Percentiles rank a stretch among this genome's conserved stretches.
Evolutionary conservation across 2,113 vertebrate genomes (phyloP).

Genomic region (Pyrgilauda ruficollis): DNA sequence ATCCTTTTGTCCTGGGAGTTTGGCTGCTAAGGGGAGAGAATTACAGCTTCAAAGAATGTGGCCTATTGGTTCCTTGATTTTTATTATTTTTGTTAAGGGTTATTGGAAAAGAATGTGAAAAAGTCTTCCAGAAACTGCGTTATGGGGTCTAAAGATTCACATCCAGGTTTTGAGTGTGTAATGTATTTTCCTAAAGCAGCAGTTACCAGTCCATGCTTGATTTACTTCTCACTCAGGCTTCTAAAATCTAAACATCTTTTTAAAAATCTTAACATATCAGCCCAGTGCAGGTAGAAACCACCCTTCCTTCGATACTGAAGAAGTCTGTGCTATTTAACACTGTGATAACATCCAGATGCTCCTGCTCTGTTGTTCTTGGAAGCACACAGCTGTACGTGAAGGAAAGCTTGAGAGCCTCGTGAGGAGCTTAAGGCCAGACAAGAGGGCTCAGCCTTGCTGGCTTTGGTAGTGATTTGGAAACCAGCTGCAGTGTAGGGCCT

Average conservation of each 20-base stretch:
- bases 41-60: neutral
- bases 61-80: neutral
- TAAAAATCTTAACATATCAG: neutral
- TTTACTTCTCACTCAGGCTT: neutral
- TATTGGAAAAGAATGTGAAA: neutral
- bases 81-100: neutral
- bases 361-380: neutral
- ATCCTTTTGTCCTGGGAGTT: neutral
- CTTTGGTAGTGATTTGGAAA: neutral
- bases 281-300: fast-evolving
- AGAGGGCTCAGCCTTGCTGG: neutral
- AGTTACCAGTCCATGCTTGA: neutral
- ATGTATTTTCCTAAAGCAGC: neutral
- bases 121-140: neutral
- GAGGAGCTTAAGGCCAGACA: neutral
- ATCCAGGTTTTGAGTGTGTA: neutral
- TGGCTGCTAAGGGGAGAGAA: neutral
- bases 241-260: neutral
- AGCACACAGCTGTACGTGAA: fast-evolving
- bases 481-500: neutral
- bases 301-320: neutral
- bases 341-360: neutral
- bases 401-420: neutral
- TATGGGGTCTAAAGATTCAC: neutral
- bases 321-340: neutral